Percentiles rank a stretch among this genome's conserved stretches.
Evolutionary conservation across 2,797 vertebrate species (phyloP).

Genomic region (Balearica regulorum): DNA sequence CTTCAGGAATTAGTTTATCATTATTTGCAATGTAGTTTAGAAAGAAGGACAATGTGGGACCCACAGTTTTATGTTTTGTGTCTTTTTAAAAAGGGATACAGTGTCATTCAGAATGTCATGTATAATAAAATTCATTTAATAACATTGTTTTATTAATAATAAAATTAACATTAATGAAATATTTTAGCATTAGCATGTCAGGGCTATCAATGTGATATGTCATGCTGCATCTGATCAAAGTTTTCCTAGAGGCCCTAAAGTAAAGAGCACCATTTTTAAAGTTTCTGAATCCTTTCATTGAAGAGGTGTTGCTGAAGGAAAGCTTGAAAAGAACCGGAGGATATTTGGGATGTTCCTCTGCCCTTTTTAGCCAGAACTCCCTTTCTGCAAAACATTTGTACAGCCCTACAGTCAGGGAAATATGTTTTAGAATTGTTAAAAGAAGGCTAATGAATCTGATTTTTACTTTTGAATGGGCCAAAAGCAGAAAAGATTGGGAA

Average conservation of each 20-base stretch:
- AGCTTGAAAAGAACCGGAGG: neutral
- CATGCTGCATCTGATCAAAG: neutral
- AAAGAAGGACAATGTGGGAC: neutral
- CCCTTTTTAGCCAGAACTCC: neutral
- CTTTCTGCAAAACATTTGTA: neutral
- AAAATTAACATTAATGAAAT: neutral
- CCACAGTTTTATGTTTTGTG: neutral
- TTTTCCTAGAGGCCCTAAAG: neutral
- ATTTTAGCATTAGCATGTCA: neutral
- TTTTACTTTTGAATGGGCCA: neutral
- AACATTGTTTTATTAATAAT: neutral
- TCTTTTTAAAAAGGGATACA: neutral
- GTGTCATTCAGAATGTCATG: neutral
- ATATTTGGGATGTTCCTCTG: neutral
- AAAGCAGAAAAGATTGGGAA: neutral
- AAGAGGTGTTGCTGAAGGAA: neutral
- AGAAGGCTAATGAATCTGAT: neutral
- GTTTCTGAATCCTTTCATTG: neutral
- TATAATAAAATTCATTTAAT: neutral
- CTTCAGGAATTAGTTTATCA: constrained; percentile 9
- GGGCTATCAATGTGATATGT: neutral
- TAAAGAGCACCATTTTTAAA: neutral
- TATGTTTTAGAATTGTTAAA: neutral
- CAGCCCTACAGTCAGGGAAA: neutral
- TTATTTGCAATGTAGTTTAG: neutral